Conservation (phyloP, 2,888 invertebrate genomes). For the Stenotaenia linearis region DNA sequence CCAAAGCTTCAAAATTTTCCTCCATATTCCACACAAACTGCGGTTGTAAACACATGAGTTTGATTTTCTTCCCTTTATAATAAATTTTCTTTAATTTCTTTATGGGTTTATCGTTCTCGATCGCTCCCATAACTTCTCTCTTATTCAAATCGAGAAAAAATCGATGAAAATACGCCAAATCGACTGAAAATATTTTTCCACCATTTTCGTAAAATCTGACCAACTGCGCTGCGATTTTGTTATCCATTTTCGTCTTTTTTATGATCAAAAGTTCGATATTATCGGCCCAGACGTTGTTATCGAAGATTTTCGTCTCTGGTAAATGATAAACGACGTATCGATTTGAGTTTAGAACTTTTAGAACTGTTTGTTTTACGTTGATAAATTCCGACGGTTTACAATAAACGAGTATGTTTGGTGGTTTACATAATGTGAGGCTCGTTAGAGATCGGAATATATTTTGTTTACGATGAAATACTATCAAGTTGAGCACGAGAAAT, state of each 20-base stretch:
- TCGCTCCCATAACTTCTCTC: not conserved
- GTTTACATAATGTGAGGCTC: not conserved
- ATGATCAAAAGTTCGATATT: not conserved
- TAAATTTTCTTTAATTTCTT: not conserved
- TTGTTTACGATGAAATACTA: not conserved
- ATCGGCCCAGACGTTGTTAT: constrained; percentile 2
- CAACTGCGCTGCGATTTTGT: not conserved
- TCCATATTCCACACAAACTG: constrained; percentile 14
- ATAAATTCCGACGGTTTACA: not conserved
- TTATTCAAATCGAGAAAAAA: not conserved
- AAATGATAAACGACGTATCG: constrained; percentile 27
- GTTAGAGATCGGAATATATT: not conserved
- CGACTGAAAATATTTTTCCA: not conserved
- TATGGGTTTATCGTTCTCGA: not conserved
- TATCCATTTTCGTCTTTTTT: not conserved
- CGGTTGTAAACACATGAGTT: not conserved
- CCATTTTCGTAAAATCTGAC: not conserved
- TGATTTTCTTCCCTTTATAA: not conserved
- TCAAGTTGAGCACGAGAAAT: not conserved
- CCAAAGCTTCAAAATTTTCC: not conserved
- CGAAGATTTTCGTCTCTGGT: not conserved
- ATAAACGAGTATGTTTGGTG: constrained; percentile 24
- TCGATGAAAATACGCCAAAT: not conserved
- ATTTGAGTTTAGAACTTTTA: not conserved
- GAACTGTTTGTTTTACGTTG: not conserved